Evolutionary conservation across 2,888 invertebrate genomes (phyloP), one percentile per base, ranked within the genome.

Genomic region (Reticulitermes lucifugus): DNA sequence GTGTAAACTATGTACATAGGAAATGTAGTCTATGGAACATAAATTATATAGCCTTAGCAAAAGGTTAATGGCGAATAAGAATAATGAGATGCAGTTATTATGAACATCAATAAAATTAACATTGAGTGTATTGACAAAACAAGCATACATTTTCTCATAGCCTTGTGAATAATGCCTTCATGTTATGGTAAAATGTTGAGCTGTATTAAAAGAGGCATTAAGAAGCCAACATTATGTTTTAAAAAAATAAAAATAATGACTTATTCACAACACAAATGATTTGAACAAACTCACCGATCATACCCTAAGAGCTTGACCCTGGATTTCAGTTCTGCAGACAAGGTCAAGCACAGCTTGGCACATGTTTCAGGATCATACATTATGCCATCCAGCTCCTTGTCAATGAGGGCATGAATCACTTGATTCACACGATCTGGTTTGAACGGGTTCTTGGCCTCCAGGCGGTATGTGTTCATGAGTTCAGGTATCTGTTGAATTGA

Each of bases 241-340:
- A 6, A 21, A 60, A n/a, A 25, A 22, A n/a, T 22, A 22, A 6
- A 21, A 22, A n/a, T 60, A n/a, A 21, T 60, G 1, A 60, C 60
- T 21, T 51, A 14, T 51, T 51, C 9, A 51, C 51, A 51, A 12
- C 18, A 55, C 14, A 55, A 55, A 55, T 55, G 55, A 55, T 5
- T 18, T 18, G 14, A 55, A 55, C 1, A 12, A 82, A 86, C 77
- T 79, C 89, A 93, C 95, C 96, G 94, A 90, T 95, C 95, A 90
- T 93, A 95, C 86, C 94, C 92, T 89, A 94, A 92, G 89, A 93
- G 93, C 90, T 94, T 94, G 25, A 95, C 92, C 86, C 92, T 92
- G 55, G 91, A 91, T 59, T 93, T 92, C 86, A 96, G 93, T 79
- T 92, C 93, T 86, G 92, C 92, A 0, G 94, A 92, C 86, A 95